Evolutionary conservation across 2,888 invertebrate species (phyloP).

Genomic region (Chloromyia formosa): DNA sequence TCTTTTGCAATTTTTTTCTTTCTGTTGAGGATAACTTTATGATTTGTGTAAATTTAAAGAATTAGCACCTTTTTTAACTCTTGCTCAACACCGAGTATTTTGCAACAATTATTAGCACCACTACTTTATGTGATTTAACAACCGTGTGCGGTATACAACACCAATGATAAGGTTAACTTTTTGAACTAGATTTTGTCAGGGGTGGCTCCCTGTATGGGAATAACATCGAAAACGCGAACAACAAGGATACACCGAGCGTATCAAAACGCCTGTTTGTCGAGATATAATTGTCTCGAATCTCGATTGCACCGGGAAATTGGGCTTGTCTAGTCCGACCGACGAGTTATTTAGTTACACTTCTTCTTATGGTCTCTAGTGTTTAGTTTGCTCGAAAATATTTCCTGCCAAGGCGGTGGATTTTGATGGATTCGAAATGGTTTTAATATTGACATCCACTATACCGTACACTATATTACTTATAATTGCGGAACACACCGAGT

Average conservation of each 20-base stretch:
- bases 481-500: background rate
- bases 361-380: background rate
- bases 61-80: slow-evolving; percentile 15
- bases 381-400: slow-evolving; percentile 18
- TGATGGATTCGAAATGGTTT: slow-evolving; percentile 10
- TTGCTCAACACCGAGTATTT: slow-evolving; percentile 35
- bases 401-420: slow-evolving; percentile 31
- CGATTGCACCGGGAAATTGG: slow-evolving; percentile 3
- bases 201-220: background rate
- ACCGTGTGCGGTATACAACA: background rate
- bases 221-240: background rate
- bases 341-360: background rate
- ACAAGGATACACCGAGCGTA: background rate
- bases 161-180: slow-evolving; percentile 28
- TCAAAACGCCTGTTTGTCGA: slow-evolving; percentile 11
- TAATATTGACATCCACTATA: background rate
- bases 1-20: slow-evolving; percentile 22
- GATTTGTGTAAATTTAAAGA: slow-evolving; percentile 15
- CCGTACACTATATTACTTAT: slow-evolving; percentile 3
- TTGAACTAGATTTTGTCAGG: slow-evolving; percentile 8
- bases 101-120: slow-evolving; percentile 34
- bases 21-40: background rate
- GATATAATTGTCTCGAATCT: slow-evolving; percentile 1
- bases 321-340: slow-evolving; percentile 9
- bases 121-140: slow-evolving; percentile 6